Percentiles rank a stretch among this genome's conserved stretches.
Conservation (phyloP, 2,797 vertebrate species). For the Macrochelys suwanniensis region DNA sequence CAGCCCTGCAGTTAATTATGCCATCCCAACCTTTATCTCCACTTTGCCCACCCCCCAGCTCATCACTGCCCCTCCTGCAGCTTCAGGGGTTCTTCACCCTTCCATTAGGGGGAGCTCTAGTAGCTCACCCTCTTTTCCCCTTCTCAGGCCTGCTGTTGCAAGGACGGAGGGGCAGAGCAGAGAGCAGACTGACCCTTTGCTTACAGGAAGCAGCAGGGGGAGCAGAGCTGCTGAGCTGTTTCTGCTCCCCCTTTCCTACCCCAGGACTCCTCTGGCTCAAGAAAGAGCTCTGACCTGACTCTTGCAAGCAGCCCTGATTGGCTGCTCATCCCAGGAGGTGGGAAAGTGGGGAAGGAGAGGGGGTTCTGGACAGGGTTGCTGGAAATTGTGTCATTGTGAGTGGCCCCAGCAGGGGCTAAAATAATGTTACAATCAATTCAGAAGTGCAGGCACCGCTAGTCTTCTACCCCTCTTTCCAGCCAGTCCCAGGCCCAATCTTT, state of each 20-base stretch:
- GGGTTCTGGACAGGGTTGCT: not conserved
- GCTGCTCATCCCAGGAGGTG: not conserved
- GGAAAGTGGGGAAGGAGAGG: not conserved
- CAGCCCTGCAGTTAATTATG: too few species aligned
- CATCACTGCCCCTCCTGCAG: not conserved
- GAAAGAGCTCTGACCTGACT: not conserved
- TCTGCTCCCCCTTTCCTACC: not conserved
- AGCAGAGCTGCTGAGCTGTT: not conserved
- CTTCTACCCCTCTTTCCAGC: not conserved
- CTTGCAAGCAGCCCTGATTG: not conserved
- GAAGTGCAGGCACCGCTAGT: not conserved
- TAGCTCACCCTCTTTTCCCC: too few species aligned
- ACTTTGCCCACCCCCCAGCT: not conserved
- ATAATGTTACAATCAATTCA: not conserved
- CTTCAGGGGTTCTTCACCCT: not conserved
- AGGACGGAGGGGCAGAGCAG: not conserved
- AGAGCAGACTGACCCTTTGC: not conserved
- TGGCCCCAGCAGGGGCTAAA: not conserved
- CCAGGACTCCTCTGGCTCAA: not conserved
- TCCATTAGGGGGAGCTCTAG: not conserved
- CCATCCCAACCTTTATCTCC: not conserved
- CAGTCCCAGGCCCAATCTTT: too few species aligned
- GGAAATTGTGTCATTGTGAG: not conserved
- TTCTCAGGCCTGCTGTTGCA: not conserved
- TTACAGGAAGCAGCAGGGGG: not conserved